phyloP scores from a whole-genome alignment of 2,888 invertebrate species.

The Zygogramma bicolorata region DNA sequence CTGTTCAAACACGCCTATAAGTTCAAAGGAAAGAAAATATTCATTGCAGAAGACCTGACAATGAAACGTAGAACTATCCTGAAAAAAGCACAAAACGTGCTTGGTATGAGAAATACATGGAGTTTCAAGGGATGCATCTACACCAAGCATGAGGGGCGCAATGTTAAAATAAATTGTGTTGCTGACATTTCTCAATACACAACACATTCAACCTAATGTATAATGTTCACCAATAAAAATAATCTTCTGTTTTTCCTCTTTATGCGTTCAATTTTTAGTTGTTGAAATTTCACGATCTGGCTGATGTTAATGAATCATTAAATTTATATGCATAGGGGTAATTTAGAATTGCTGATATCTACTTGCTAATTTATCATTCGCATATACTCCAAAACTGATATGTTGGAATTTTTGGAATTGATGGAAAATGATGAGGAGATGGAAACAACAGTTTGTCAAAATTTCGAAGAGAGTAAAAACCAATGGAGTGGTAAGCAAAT shows the following conservation, averaged over 20 bases:
- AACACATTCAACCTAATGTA: neutral
- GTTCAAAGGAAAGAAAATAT: conserved; percentile 10
- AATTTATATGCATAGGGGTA: neutral
- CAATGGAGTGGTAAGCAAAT: neutral
- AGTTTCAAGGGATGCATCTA: conserved; percentile 7
- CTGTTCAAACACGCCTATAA: neutral
- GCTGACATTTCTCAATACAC: neutral
- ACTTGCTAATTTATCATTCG: neutral
- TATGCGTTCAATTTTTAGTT: neutral
- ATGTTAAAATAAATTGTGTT: neutral
- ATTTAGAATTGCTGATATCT: neutral
- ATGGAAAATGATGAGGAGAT: neutral
- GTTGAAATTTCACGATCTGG: no score
- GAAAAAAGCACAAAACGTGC: neutral
- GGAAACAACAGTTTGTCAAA: neutral
- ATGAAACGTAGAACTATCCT: neutral
- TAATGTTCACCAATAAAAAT: no score
- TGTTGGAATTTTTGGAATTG: neutral
- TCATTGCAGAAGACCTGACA: conserved; percentile 2
- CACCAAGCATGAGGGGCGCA: neutral
- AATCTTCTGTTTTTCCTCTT: neutral
- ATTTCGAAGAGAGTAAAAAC: neutral
- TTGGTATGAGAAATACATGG: neutral
- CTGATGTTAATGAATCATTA: neutral
- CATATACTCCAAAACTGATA: neutral